These are phyloP conservation scores for Agraylea sexmaculata DNA, from an alignment of 1,140 invertebrate genomes.

Conservation along the genomic window DNA sequence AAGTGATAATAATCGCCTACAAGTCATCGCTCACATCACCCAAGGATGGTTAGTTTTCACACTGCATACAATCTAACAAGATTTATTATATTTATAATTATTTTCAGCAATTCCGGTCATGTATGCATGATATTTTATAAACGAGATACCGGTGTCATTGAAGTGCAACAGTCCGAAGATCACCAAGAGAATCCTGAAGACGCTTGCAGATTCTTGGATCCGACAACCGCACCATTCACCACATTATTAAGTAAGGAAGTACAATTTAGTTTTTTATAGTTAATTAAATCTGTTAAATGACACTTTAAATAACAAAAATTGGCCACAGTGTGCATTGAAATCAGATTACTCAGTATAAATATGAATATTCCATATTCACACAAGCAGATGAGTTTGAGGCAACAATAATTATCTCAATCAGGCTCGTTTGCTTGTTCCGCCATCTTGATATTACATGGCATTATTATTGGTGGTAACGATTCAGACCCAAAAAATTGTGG, in stretches of 20 bases:
- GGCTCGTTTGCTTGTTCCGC: no score
- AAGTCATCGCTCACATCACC: conserved; percentile 60
- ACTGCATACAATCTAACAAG: conserved; percentile 19
- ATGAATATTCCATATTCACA: no score
- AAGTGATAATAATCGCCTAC: conserved; percentile 45
- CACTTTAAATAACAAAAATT: no score
- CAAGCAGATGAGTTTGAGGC: no score
- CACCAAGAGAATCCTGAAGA: conserved; percentile 45
- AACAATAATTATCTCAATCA: no score
- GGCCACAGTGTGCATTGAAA: no score
- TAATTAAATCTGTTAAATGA: no score
- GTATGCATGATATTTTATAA: conserved; percentile 74
- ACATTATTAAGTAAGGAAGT: conserved; percentile 67
- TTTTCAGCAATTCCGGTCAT: conserved; percentile 70
- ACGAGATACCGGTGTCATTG: conserved; percentile 67
- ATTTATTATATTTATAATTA: conserved; percentile 1
- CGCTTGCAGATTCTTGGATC: conserved; percentile 38
- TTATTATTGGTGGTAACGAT: no score
- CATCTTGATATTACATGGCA: no score
- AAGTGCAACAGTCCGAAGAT: conserved; percentile 51
- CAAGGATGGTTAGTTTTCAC: conserved; percentile 56
- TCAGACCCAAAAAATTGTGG: no score
- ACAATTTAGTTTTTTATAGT: background rate
- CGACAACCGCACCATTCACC: conserved; percentile 46
- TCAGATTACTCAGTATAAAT: no score